These are phyloP conservation scores for Ictalurus punctatus DNA, from an alignment of 2,113 vertebrate genomes.

Conservation along the genomic window DNA sequence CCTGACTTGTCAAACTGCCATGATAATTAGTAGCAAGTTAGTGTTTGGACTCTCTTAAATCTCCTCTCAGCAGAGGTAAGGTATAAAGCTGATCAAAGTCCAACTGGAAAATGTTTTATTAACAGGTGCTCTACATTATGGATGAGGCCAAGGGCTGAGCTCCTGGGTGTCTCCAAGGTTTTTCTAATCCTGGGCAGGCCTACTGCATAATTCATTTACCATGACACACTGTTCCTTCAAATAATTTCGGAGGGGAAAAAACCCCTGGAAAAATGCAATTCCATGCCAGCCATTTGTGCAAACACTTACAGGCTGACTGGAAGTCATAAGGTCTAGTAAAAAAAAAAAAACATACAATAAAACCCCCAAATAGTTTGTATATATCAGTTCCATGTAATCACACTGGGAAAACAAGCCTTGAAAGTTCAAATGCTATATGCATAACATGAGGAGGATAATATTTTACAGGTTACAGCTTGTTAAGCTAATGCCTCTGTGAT, in stretches of 20 bases:
- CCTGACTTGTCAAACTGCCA: slow-evolving; percentile 15
- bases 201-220: slow-evolving; percentile 69
- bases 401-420: background rate
- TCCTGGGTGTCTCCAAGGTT: slow-evolving; percentile 59
- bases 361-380: background rate
- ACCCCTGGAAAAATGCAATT: slow-evolving; percentile 15
- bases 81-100: slow-evolving; percentile 64
- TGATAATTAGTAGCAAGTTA: slow-evolving; percentile 36
- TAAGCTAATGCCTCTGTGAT: background rate
- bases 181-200: slow-evolving; percentile 57
- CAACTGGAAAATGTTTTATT: slow-evolving; percentile 72
- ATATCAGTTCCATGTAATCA: background rate
- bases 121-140: slow-evolving; percentile 66
- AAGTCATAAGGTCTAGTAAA: background rate
- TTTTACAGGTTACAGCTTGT: slow-evolving; percentile 7
- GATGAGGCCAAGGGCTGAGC: slow-evolving; percentile 61
- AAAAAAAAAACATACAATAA: background rate
- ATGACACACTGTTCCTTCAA: slow-evolving; percentile 60
- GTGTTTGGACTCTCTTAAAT: slow-evolving; percentile 15
- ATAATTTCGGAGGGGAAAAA: background rate
- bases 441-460: background rate
- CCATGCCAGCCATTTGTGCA: background rate
- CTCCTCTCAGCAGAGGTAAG: slow-evolving; percentile 35
- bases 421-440: background rate
- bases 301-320: background rate